These are phyloP conservation scores for Tetranychus piercei DNA, from an alignment of 2,888 invertebrate genomes.

Conservation along the genomic window DNA sequence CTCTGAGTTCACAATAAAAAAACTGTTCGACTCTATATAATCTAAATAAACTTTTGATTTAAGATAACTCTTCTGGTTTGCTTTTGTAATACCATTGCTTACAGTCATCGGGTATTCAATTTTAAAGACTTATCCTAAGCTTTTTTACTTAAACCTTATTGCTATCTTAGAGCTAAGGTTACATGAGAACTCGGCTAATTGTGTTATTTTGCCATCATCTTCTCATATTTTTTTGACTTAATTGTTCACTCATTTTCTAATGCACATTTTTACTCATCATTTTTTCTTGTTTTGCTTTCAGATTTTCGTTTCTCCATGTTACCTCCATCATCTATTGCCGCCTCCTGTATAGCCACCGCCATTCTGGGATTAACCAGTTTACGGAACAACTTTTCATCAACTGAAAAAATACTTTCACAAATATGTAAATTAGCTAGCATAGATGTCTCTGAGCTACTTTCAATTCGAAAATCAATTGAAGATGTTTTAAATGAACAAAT, in stretches of 20 bases:
- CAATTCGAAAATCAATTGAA: neutral
- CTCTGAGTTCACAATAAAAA: too few species aligned
- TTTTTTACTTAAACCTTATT: too few species aligned
- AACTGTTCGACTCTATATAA: too few species aligned
- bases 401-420: neutral
- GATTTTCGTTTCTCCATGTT: constrained; percentile 75
- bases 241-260: too few species aligned
- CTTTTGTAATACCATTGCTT: neutral
- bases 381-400: neutral
- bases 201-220: too few species aligned
- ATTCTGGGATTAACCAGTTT: constrained; percentile 47
- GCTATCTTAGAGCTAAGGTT: too few species aligned
- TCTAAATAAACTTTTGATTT: too few species aligned
- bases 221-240: too few species aligned
- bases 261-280: neutral
- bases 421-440: constrained; percentile 4
- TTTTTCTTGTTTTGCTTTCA: constrained; percentile 9
- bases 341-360: constrained; percentile 69
- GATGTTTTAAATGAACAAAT: neutral
- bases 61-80: too few species aligned
- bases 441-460: neutral
- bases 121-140: neutral
- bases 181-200: too few species aligned
- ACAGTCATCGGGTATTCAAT: neutral
- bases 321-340: constrained; percentile 74